Evolutionary conservation across 2,797 vertebrate genomes (phyloP), one percentile per base, ranked within the genome.

Genomic region (Hypotaenidia okinawae): DNA sequence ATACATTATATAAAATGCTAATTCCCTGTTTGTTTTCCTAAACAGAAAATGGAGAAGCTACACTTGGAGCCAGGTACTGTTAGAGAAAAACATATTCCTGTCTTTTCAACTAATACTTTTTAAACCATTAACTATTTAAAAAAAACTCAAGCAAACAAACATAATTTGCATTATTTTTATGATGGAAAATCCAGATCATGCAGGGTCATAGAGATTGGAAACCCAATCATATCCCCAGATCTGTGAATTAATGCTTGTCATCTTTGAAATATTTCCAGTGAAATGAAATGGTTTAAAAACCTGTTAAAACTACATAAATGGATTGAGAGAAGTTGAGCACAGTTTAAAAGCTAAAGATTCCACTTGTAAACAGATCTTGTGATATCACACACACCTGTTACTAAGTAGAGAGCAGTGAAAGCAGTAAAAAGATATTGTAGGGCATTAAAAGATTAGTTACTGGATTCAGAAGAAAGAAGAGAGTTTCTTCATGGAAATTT

Each of bases 1-100:
- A 28, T 16, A 1, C 2, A 3, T 24, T 83, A 43, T 63, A 8
- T 47, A 28, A 59, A 52, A 47, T 49, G 7, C 33, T 91, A 27
- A n/a, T 80, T 67, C 24, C 94, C 8, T 75, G n/a, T 87, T 77
- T 69, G 35, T 58, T 86, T 69, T 91, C 95, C 79, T 43, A 89
- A 96, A 94, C 97, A 98, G 98, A 98, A 98, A 66, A 97, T 94
- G 37, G 98, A 98, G 80, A 98, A 98, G 69, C 84, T 96, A 7
- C 97, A 96, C 90, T 96, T 98, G 97, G 98, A 98, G 97, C 98
- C 98, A 99, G 99, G 99, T 99, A 99, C 98, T 98, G 98, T 98
- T 98, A 96, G 96, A 96, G 85, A 89, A 96, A 97, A 97, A 91
- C 89, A 85, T 96, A 97, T 74, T 96, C 93, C 91, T 95, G 93